These are phyloP conservation scores for Scylla paramamosain DNA, from an alignment of 1,140 invertebrate genomes.

Conservation along the genomic window DNA sequence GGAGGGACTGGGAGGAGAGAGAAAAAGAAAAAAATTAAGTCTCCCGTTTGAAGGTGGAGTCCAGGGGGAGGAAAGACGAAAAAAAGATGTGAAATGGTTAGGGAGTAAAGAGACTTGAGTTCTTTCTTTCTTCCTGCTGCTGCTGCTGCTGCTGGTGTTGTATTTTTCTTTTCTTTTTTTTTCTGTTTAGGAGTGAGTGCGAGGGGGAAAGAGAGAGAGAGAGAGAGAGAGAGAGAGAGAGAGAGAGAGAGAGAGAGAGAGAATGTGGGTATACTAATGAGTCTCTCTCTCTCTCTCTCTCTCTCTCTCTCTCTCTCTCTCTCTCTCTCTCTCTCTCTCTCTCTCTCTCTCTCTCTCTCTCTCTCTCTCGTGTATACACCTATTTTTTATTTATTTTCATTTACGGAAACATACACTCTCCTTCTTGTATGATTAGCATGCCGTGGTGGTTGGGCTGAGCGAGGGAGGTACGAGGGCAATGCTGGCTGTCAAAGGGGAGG, in stretches of 20 bases:
- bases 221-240: background rate
- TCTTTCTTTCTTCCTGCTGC: background rate
- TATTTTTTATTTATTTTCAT: no score
- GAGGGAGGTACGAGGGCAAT: no score
- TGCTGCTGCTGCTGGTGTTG: background rate
- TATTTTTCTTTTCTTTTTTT: background rate
- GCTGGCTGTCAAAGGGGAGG: no score
- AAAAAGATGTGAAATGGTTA: background rate
- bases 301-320: background rate
- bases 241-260: constrained; percentile 8
- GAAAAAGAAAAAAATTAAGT: background rate
- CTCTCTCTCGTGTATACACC: no score
- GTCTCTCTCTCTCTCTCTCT: background rate
- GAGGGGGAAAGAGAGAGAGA: background rate
- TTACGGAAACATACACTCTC: no score
- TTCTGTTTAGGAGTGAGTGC: background rate
- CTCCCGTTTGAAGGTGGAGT: background rate
- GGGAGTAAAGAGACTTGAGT: background rate
- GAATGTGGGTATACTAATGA: background rate
- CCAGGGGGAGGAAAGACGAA: background rate
- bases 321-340: no score
- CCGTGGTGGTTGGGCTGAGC: no score
- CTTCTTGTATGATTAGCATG: no score
- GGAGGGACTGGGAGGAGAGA: background rate
- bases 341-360: no score